These are phyloP conservation scores for Drosophila cognata DNA, from an alignment of 2,888 invertebrate genomes.

Conservation along the genomic window DNA sequence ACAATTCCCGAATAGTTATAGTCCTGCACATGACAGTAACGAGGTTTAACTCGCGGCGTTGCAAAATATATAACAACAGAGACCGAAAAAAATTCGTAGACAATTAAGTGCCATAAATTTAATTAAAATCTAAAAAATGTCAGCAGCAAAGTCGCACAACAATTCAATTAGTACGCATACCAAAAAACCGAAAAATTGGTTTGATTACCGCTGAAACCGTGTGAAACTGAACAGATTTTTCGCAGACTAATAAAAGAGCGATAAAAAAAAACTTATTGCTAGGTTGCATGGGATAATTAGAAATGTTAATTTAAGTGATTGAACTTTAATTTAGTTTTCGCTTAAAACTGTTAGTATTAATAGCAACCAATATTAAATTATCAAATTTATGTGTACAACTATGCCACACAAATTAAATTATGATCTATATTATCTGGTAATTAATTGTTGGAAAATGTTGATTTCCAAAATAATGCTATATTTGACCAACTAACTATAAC, in stretches of 20 bases:
- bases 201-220: conserved; percentile 34
- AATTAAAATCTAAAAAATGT: conserved; percentile 74
- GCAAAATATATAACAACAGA: conserved; percentile 44
- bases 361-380: neutral
- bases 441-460: neutral
- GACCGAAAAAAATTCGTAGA: conserved; percentile 8
- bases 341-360: neutral
- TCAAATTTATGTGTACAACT: neutral
- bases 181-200: conserved; percentile 32
- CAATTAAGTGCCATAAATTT: conserved; percentile 59
- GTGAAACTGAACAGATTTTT: conserved; percentile 38
- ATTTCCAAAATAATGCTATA: neutral
- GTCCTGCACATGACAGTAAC: conserved; percentile 45
- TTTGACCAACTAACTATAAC: neutral
- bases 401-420: neutral
- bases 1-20: neutral
- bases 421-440: neutral
- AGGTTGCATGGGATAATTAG: conserved; percentile 2
- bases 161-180: conserved; percentile 67
- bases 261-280: neutral
- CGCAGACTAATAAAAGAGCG: neutral
- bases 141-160: conserved; percentile 60
- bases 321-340: neutral
- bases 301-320: conserved; percentile 9
- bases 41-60: conserved; percentile 37